Base-by-base conservation (phyloP, 2,797 vertebrate genomes). In the Amphiprion clarkii region DNA sequence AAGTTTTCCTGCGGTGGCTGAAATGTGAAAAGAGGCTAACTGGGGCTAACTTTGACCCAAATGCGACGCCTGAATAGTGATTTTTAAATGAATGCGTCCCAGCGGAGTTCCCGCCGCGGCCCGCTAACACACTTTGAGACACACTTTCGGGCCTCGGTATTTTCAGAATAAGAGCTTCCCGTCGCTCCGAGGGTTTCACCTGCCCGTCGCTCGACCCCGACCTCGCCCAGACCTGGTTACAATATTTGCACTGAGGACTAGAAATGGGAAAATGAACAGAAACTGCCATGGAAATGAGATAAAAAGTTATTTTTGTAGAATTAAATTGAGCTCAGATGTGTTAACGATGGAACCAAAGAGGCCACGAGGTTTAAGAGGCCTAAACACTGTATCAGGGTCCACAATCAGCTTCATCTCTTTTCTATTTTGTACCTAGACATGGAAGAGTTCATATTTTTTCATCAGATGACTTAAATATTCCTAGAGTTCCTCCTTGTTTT, bases 341-440 rank as follows among this genome's bases (percentile, higher is more conserved):
- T 97, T 95, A 96, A 96, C 96, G 94, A 96, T 96, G 96, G 96
- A 98, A 99, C 98, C 98, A 99, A 99, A 99, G 98, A 99, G 96
- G 97, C 96, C 96, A 95, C 94, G 89, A 90, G 93, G 95, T 92
- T 87, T 33, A 82, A 93, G 92, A 96, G 97, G 97, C 96, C 96
- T 96, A 96, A 95, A 95, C 94, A 90, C 92, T 96, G 93, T 96
- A 97, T 97, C 97, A 97, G 97, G 97, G 94, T 96, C 95, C 94
- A 95, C 95, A 93, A 95, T 95, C 94, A 93, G 91, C 94, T 95
- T 90, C 89, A 92, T 93, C 92, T 92, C 90, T 96, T 90, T 89
- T 91, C 95, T 96, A 95, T 95, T 97, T 96, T 96, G 89, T 96
- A 96, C 94, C 95, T 94, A 95, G 92, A 95, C 94, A 95, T 94